Evolutionary conservation across 2,113 vertebrate species (phyloP), one percentile per base, ranked within the genome.

Genomic region (Carassius carassius): DNA sequence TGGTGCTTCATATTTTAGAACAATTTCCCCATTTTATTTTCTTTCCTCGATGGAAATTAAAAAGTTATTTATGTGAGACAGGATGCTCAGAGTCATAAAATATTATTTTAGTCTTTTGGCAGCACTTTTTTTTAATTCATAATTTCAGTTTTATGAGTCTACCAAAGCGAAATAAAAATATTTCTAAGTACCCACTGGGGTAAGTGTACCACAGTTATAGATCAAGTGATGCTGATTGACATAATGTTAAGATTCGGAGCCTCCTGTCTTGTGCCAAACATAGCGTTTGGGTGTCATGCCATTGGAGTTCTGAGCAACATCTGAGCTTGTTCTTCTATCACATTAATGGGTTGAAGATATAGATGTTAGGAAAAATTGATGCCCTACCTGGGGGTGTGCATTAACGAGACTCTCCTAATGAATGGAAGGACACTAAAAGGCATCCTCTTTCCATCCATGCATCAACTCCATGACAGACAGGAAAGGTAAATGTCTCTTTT

Each of bases 391-490:
- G 56, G 74, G 65, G 69, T 63, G 49, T 37, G 83, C 79, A 89
- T 89, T 89, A 87, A 89, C 65, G 51, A 89, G 80, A 49, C 74
- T 72, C 29, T 65, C 47, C 83, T 89, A 89, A 86, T 89, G 86
- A 85, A 87, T 89, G 84, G 84, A 67, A 51, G 72, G 77, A 83
- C 84, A 86, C 84, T 87, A 82, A 82, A 75, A 87, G 81, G 86
- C 86, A 84, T 86, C 81, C 32, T 47, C 51, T 47, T 51, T 44
- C 51, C n/a, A 29, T 72, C 35, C 65, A 83, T 87, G 51, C 83
- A 87, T 89, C 83, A 81, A 77, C 25, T 13, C 47, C 8, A 44
- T 60, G 82, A 76, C 83, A 84, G 74, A 77, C 74, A 72, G 35
- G 41, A 62, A 84, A 69, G 60, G 32, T 58, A 86, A 82, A 84